A percentile compares a stretch with the other conserved stretches of the same genome.
These are phyloP conservation scores for Crocuta crocuta DNA, from an alignment of 2,113 vertebrate genomes.

Conservation along the genomic window DNA sequence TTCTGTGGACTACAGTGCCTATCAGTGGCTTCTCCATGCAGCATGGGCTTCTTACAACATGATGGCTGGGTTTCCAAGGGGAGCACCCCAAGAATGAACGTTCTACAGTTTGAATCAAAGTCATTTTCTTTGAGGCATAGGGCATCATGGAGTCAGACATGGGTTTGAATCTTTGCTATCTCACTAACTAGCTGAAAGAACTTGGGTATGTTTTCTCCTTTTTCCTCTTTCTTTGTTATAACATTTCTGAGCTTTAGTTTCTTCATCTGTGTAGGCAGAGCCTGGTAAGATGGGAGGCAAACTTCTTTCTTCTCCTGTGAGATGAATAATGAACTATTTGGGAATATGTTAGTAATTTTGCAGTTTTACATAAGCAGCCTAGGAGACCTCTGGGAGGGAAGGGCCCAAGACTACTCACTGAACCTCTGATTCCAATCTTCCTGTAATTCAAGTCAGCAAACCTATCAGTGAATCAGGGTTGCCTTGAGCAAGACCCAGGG, in stretches of 20 bases:
- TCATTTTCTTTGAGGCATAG: neutral
- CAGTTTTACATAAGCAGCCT: slow-evolving; percentile 33
- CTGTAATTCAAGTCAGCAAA: neutral
- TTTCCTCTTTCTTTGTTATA: neutral
- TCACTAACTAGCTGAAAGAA: neutral
- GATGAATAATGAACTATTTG: neutral
- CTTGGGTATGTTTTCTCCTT: neutral
- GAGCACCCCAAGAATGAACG: neutral
- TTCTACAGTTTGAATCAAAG: neutral
- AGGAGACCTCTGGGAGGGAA: neutral
- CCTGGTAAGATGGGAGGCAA: slow-evolving; percentile 1
- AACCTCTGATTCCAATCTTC: neutral
- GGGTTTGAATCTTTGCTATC: neutral
- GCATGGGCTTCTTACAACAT: neutral
- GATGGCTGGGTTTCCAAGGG: neutral
- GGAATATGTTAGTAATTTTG: neutral
- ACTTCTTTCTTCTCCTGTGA: neutral
- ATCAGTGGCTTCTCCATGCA: neutral
- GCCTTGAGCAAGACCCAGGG: neutral
- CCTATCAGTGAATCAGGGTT: neutral
- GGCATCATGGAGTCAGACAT: neutral
- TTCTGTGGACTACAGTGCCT: neutral
- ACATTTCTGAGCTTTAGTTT: neutral
- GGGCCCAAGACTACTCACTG: neutral
- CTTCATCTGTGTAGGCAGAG: neutral